These are phyloP conservation scores for Hemithea aestivaria DNA, from an alignment of 2,888 invertebrate genomes.

Conservation along the genomic window DNA sequence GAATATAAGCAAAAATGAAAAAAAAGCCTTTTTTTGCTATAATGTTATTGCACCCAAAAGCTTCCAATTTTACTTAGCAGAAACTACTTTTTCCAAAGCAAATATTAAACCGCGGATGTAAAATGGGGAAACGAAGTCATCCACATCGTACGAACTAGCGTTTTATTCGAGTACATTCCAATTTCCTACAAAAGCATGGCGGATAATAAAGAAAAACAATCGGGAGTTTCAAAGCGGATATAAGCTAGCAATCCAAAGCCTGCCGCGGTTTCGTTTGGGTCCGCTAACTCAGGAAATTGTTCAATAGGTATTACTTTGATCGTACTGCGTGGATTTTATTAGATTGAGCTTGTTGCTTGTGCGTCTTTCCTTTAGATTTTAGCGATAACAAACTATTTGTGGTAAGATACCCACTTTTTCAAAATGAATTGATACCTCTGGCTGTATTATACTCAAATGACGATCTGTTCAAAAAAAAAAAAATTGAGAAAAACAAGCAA, in stretches of 20 bases:
- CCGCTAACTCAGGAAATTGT: slow-evolving; percentile 28
- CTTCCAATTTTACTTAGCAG: too few relatives aligned
- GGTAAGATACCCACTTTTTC: too few relatives aligned
- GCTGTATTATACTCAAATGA: too few relatives aligned
- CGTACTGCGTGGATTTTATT: slow-evolving; percentile 19
- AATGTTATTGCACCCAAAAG: too few relatives aligned
- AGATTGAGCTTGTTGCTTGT: slow-evolving; percentile 11
- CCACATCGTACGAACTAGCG: slow-evolving; percentile 4
- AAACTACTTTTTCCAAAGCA: too few relatives aligned
- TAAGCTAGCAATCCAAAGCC: slow-evolving; percentile 16
- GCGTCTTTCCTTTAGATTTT: slow-evolving; percentile 4
- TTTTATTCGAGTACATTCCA: slow-evolving; percentile 19
- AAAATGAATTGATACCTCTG: too few relatives aligned
- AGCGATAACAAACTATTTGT: too few relatives aligned
- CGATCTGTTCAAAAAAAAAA: too few relatives aligned
- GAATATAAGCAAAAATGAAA: too few relatives aligned
- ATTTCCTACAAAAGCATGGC: slow-evolving; percentile 24
- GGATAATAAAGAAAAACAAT: slow-evolving; percentile 24
- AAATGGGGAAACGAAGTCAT: slow-evolving; percentile 8
- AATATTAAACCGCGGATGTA: slow-evolving; percentile 1
- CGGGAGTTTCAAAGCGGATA: slow-evolving; percentile 19
- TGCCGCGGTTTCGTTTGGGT: slow-evolving; percentile 20
- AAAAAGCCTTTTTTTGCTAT: too few relatives aligned
- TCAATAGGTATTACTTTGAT: slow-evolving; percentile 27
- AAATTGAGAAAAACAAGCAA: too few relatives aligned